Conservation (phyloP, 2,113 vertebrate species). For the Notarius lentiginosus region DNA sequence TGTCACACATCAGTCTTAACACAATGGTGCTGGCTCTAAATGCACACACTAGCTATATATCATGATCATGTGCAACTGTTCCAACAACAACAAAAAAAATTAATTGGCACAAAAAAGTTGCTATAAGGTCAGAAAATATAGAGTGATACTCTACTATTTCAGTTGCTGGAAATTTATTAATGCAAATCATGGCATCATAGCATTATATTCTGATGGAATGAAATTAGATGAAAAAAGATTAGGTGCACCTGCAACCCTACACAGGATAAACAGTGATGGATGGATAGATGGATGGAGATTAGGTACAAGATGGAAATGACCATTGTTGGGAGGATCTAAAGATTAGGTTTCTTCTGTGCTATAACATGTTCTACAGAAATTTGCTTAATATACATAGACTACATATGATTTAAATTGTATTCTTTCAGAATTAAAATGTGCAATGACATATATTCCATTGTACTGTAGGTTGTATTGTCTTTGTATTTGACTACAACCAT, state of each 20-base stretch:
- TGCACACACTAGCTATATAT: neutral
- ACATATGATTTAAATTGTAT: neutral
- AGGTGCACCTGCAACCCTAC: neutral
- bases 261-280: too few relatives aligned
- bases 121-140: too few relatives aligned
- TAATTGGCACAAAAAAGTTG: too few relatives aligned
- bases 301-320: neutral
- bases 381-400: neutral
- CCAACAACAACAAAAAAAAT: too few relatives aligned
- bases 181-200: too few relatives aligned
- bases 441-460: neutral
- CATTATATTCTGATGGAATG: neutral
- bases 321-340: neutral
- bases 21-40: neutral
- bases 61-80: too few relatives aligned
- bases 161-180: too few relatives aligned
- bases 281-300: too few relatives aligned
- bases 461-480: neutral
- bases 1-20: neutral
- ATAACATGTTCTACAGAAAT: neutral
- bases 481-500: neutral
- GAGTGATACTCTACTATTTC: too few relatives aligned
- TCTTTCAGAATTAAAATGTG: neutral
- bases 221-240: neutral
- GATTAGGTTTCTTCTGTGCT: neutral